These are phyloP conservation scores for Triops cancriformis DNA, from an alignment of 1,140 invertebrate genomes.

Conservation along the genomic window DNA sequence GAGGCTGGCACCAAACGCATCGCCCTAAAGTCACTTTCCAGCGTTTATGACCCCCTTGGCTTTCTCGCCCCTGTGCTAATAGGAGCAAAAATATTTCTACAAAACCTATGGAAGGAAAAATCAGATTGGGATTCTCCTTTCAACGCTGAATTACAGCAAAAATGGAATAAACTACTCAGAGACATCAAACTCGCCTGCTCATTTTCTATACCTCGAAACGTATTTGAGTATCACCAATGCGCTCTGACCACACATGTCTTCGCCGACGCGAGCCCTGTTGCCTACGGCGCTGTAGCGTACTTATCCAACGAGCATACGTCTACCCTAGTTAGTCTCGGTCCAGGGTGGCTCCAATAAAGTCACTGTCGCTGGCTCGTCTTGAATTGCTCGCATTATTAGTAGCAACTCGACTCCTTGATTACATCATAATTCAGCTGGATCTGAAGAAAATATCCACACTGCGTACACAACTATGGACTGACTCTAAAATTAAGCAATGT, in stretches of 20 bases:
- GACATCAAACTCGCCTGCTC: not conserved
- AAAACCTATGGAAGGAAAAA: conserved; percentile 14
- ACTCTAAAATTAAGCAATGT: conserved; percentile 25
- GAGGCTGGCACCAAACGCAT: too few relatives aligned
- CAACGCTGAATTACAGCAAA: not conserved
- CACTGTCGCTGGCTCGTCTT: not conserved
- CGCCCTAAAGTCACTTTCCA: too few relatives aligned
- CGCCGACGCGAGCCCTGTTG: too few relatives aligned
- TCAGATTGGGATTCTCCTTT: too few relatives aligned
- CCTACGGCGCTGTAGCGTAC: too few relatives aligned
- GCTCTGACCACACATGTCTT: too few relatives aligned
- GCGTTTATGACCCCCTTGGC: too few relatives aligned
- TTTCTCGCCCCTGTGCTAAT: too few relatives aligned
- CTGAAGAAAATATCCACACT: conserved; percentile 16
- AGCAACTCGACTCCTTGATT: not conserved
- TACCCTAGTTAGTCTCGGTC: conserved; percentile 1
- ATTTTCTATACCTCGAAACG: too few relatives aligned
- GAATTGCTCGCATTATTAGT: not conserved
- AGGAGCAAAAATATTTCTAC: not conserved
- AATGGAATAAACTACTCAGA: not conserved
- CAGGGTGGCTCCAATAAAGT: not conserved
- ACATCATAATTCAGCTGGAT: not conserved
- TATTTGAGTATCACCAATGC: too few relatives aligned
- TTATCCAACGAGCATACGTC: too few relatives aligned
- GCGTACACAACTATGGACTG: too few relatives aligned